These are phyloP conservation scores for Seriola quinqueradiata DNA, from an alignment of 2,113 vertebrate species.

Conservation along the genomic window DNA sequence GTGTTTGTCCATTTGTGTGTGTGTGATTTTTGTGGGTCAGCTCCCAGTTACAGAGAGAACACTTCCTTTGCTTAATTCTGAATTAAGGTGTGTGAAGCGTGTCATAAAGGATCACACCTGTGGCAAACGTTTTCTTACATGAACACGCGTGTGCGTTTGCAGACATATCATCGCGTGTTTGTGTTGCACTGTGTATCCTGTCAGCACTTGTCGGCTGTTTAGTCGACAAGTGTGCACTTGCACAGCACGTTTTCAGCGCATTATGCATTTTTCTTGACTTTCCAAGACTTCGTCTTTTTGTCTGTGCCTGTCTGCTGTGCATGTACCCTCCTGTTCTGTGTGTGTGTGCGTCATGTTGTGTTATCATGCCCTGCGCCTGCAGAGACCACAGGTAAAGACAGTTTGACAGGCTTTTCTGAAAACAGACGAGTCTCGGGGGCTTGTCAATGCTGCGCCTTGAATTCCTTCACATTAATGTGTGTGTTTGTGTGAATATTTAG, in stretches of 20 bases:
- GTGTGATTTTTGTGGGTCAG: conserved; percentile 2
- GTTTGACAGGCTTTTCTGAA: conserved; percentile 49
- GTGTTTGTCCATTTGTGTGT: conserved; percentile 13
- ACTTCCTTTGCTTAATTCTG: not conserved
- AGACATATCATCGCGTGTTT: not conserved
- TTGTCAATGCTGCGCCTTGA: conserved; percentile 15
- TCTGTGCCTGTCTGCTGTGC: conserved; percentile 11
- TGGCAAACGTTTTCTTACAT: no score
- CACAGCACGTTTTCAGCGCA: not conserved
- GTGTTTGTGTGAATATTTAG: conserved; percentile 40
- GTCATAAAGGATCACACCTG: not conserved
- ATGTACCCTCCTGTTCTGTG: conserved; percentile 11
- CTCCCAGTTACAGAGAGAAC: not conserved
- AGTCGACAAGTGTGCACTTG: not conserved
- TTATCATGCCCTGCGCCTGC: conserved; percentile 3
- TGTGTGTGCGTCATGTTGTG: conserved; percentile 37
- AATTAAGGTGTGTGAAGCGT: not conserved
- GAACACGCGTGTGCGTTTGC: not conserved
- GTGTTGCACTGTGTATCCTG: not conserved
- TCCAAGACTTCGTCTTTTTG: conserved; percentile 18
- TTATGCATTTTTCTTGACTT: not conserved
- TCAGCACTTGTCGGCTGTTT: not conserved
- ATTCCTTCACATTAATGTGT: conserved; percentile 9
- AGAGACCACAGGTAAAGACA: conserved; percentile 55
- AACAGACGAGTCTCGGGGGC: conserved; percentile 38